Base-by-base conservation (phyloP, 1,140 invertebrate genomes). In the Macrobrachium rosenbergii region DNA sequence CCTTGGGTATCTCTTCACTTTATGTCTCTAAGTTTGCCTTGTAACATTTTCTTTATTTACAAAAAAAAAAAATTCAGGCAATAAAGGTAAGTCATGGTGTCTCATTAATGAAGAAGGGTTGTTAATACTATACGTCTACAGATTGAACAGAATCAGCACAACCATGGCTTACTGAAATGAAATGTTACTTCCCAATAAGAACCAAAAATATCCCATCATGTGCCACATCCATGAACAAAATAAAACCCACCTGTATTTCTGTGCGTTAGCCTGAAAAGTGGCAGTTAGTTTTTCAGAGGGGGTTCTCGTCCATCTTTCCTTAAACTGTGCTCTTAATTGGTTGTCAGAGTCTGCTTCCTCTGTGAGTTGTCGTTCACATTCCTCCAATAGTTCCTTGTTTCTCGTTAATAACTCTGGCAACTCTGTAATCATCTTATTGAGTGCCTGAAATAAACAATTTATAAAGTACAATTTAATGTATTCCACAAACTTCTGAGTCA, bases 351-450 rank as follows among this genome's bases (percentile, higher is more conserved):
- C 94, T 89, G 96, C 95, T 93, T 99, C 99, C 92, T 99, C 98
- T 90, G 95, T 95, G 73, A 99, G 92, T 94, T 98, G 94, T 89
- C 96, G 94, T 88, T 98, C 95, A 69, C 96, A 94, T 94, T 99
- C 98, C 91, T 98, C 95, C 0, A 99, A 93, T 89, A 99, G 99
- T 92, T 99, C 98, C 84, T 95, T 95, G 92, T 99, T 99, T 85
- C 98, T 93, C 91, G 96, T 95, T 60, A 99, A 93, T 64, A 98
- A 93, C 88, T 97, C 96, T 0, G 98, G 99, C 69, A 99, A 93
- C 91, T 99, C 98, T 93, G 91, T 95, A 82, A 96, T 94, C 89
- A 94, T 91, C 59, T 91, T 91, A 77, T 94, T 92, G 1, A 96
- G 82, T 72, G 91, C 83, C 89, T 89, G 82, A 60, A 64, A 73